These are phyloP conservation scores for Ctenosaura bakeri DNA, from an alignment of 2,797 vertebrate genomes.

Conservation along the genomic window DNA sequence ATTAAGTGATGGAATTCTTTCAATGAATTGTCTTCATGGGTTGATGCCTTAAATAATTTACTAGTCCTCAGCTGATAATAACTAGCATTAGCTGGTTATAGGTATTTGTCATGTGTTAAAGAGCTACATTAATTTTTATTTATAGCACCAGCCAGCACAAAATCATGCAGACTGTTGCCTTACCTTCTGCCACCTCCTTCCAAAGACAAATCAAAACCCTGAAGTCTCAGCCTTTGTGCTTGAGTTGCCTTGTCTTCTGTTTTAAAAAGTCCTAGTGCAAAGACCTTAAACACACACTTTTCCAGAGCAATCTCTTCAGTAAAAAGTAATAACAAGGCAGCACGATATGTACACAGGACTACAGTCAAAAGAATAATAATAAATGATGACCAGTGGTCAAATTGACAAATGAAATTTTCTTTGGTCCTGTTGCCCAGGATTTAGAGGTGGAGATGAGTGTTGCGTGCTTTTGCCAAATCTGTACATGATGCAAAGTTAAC, in stretches of 20 bases:
- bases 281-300: not conserved
- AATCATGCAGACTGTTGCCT: not conserved
- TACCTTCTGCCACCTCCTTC: not conserved
- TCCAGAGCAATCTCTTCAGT: not conserved
- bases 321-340: not conserved
- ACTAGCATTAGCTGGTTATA: not conserved
- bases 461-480: no score
- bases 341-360: not conserved
- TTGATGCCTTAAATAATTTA: not conserved
- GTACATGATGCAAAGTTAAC: not conserved
- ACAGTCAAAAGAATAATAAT: not conserved
- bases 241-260: not conserved
- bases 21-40: not conserved
- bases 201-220: not conserved
- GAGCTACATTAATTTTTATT: not conserved
- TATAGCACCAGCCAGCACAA: not conserved
- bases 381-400: not conserved
- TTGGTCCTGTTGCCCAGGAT: not conserved
- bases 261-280: not conserved
- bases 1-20: not conserved
- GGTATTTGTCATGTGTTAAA: not conserved
- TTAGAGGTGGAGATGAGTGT: no score
- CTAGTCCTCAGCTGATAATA: not conserved
- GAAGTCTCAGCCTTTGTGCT: not conserved
- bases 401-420: not conserved